Evolutionary conservation across 2,113 vertebrate genomes (phyloP).

Genomic region (Campylomormyrus tamandua): DNA sequence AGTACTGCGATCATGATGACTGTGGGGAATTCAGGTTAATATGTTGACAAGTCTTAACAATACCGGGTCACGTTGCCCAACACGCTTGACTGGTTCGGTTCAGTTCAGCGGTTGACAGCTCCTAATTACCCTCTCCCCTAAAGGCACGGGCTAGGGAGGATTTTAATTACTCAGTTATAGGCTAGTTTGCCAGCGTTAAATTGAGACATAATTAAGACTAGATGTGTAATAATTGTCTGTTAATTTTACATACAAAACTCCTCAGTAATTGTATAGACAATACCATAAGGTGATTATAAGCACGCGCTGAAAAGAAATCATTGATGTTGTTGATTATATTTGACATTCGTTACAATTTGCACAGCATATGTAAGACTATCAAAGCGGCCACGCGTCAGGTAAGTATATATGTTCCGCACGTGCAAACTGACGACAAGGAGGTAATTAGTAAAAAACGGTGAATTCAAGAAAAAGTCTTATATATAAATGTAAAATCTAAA

Average conservation of each 20-base stretch:
- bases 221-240: slow-evolving; percentile 94
- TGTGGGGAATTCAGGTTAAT: slow-evolving; percentile 99
- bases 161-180: slow-evolving; percentile 85
- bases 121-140: slow-evolving; percentile 89
- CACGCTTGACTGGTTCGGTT: slow-evolving; percentile 79
- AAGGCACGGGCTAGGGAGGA: slow-evolving; percentile 80
- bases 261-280: not conserved
- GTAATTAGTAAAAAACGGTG: not conserved
- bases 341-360: not conserved
- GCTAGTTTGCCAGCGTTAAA: slow-evolving; percentile 82
- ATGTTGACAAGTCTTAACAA: slow-evolving; percentile 98
- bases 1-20: slow-evolving; percentile 71
- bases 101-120: slow-evolving; percentile 86
- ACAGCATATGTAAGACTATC: not conserved
- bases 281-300: not conserved
- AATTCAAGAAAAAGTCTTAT: not conserved
- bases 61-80: slow-evolving; percentile 87
- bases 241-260: slow-evolving; percentile 60
- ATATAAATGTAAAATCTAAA: not conserved
- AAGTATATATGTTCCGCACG: not conserved
- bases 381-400: not conserved
- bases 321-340: not conserved
- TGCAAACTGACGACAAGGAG: not conserved
- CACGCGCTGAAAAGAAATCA: not conserved
- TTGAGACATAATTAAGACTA: slow-evolving; percentile 94